Evolutionary conservation across 2,888 invertebrate genomes (phyloP).

Genomic region (Liposcelis brunnea): DNA sequence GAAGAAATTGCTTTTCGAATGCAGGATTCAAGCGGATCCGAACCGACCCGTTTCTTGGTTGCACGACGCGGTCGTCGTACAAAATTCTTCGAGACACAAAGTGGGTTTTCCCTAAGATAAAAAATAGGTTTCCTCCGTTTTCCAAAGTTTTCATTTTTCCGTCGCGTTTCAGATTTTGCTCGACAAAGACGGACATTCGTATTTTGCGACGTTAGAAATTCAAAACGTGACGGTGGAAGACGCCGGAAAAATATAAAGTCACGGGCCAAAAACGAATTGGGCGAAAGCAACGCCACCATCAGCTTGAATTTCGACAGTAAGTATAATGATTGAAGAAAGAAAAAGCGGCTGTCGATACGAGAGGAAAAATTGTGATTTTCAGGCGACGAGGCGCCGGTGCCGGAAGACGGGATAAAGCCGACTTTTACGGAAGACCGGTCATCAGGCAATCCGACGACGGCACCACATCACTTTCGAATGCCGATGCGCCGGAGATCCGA

Average conservation of each 20-base stretch:
- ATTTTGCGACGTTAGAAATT: constrained; percentile 84
- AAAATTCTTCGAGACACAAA: constrained; percentile 71
- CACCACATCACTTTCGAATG: constrained; percentile 89
- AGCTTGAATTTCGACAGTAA: constrained; percentile 97
- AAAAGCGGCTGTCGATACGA: constrained; percentile 11
- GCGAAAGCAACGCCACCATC: constrained; percentile 92
- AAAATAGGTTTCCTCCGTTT: constrained; percentile 5
- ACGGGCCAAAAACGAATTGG: constrained; percentile 95
- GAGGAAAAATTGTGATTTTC: constrained; percentile 2
- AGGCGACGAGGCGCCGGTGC: constrained; percentile 93
- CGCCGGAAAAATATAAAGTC: constrained; percentile 93
- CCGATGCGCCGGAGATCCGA: constrained; percentile 92
- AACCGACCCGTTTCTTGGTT: constrained; percentile 79
- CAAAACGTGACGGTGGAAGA: constrained; percentile 90
- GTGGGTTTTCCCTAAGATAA: constrained; percentile 36
- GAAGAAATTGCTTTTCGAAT: constrained; percentile 82
- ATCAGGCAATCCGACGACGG: constrained; percentile 95
- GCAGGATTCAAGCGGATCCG: constrained; percentile 86
- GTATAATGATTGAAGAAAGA: constrained; percentile 27
- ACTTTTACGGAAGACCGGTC: constrained; percentile 95
- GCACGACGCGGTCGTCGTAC: constrained; percentile 68
- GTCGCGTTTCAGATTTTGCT: constrained; percentile 55
- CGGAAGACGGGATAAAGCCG: constrained; percentile 87
- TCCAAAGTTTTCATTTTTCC: constrained; percentile 20
- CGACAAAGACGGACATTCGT: constrained; percentile 83